Evolutionary conservation across 23 tunicate species (phyloP), one percentile per base, ranked within the genome.

Genomic region (Trididemnum nubilum): DNA sequence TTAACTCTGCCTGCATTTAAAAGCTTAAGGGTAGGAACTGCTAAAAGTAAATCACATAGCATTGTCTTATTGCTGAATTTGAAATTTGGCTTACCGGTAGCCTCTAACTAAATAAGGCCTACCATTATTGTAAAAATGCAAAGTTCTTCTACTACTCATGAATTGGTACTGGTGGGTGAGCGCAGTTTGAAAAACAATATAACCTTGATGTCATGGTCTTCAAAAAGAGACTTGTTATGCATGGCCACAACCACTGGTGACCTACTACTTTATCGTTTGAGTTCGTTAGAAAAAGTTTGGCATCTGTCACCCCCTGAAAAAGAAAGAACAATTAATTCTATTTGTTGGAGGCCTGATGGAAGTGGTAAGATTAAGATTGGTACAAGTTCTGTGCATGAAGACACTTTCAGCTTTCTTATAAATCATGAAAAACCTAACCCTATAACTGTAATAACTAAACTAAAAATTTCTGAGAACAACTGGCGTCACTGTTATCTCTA

Each of bases 331-430:
- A 91, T 91, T 49, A 69, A 81, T 38, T 72, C 82, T 15, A 74
- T 91, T 25, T 91, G 90, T 37, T 91, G 97, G 97, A 81, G 97
- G 36, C 97, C 97, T 19, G 97, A 91, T 82, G 97, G 97, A 0
- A 81, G 77, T 49, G 90, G 90, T 85, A 36, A 29, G 37, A 67
- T 30, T 5, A 33, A 30, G 18, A 38, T 33, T 67, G 37, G 31
- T 30, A 30, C 4, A 61, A 44, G 54, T 44, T 44, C 9, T 44
- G 9, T 44, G 54, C 15, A 7, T 44, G 54, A n/a, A n/a, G n/a
- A n/a, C n/a, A n/a, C n/a, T n/a, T n/a, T n/a, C n/a, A n/a, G n/a
- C n/a, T n/a, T n/a, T n/a, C n/a, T n/a, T n/a, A n/a, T n/a, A n/a
- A n/a, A n/a, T n/a, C n/a, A n/a, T n/a, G n/a, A n/a, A n/a, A n/a